Base-by-base conservation (phyloP, 2,888 invertebrate genomes). In the Belgica antarctica region DNA sequence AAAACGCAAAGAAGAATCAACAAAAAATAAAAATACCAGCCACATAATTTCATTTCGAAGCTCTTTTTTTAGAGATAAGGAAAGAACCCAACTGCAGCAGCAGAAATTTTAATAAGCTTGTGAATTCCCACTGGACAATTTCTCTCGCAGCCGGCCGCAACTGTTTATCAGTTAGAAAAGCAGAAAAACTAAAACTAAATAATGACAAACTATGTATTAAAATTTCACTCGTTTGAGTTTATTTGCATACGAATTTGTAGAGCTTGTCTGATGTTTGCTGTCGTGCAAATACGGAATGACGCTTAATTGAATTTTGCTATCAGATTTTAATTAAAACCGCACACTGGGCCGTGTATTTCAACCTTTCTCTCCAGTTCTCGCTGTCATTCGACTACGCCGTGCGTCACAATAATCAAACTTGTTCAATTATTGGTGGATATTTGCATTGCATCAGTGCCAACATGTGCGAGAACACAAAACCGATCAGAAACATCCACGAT, bases 301-400 rank as follows among this genome's bases (percentile, higher is more conserved):
- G 47, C 27, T 65, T 65, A 65, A 65, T 65, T 65, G 65, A 65
- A 65, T 65, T 65, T 65, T 46, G 15, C 65, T 47, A 65, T 27
- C 65, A 65, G 28, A 47, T 65, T 65, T 65, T 65, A 65, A 65
- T 65, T 65, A 65, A n/a, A 65, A 65, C 65, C 46, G 17, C 52
- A 52, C 41, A 41, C 15, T n/a, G 41, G 22, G 52, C 52, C 2
- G 8, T 22, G 22, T 22, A 10, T 41, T 22, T 2, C 52, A 5
- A 22, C 52, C 52, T 17, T 22, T 31, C 12, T 17, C n/a, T 52
- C 17, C 52, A n/a, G n/a, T n/a, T n/a, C n/a, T n/a, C n/a, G n/a
- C n/a, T n/a, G n/a, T n/a, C n/a, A n/a, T n/a, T n/a, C n/a, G n/a
- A n/a, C n/a, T n/a, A 17, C 52, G 12, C 52, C 52, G 52, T 22